Conservation (phyloP, 2,888 invertebrate genomes). For the Aspidiotus rigidus region DNA sequence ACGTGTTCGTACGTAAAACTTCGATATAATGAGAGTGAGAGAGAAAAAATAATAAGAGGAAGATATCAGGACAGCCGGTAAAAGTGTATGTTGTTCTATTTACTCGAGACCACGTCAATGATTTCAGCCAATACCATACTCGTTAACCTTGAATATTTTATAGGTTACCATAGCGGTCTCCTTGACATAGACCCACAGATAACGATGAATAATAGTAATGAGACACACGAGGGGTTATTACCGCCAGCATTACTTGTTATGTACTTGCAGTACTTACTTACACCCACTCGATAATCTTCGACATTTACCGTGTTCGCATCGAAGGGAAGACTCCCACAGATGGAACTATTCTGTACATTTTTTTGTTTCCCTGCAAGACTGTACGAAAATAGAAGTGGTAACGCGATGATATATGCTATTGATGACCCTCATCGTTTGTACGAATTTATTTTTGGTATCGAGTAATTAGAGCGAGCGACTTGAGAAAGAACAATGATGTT, state of each 20-base stretch:
- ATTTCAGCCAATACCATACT: constrained; percentile 28
- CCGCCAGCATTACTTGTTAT: constrained; percentile 30
- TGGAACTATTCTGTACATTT: constrained; percentile 9
- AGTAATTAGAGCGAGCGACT: too few relatives aligned
- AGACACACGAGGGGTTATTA: constrained; percentile 32
- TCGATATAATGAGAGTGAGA: too few relatives aligned
- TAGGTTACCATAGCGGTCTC: constrained; percentile 31
- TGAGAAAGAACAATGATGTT: too few relatives aligned
- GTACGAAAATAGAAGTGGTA: background rate
- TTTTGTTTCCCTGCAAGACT: background rate
- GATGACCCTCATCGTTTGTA: constrained; percentile 21
- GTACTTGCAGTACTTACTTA: background rate
- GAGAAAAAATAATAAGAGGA: background rate
- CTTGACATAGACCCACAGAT: constrained; percentile 34
- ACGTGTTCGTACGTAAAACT: too few relatives aligned
- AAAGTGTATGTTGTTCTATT: constrained; percentile 16
- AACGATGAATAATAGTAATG: constrained; percentile 30
- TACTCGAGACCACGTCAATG: constrained; percentile 20
- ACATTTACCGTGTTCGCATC: constrained; percentile 23
- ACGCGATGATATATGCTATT: constrained; percentile 1
- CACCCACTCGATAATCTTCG: constrained; percentile 29
- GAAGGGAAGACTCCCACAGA: constrained; percentile 18
- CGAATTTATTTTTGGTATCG: too few relatives aligned
- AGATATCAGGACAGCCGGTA: background rate
- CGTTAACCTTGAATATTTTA: constrained; percentile 33